phyloP scores from a whole-genome alignment of 2,797 vertebrate species.

The Dryobates pubescens region DNA sequence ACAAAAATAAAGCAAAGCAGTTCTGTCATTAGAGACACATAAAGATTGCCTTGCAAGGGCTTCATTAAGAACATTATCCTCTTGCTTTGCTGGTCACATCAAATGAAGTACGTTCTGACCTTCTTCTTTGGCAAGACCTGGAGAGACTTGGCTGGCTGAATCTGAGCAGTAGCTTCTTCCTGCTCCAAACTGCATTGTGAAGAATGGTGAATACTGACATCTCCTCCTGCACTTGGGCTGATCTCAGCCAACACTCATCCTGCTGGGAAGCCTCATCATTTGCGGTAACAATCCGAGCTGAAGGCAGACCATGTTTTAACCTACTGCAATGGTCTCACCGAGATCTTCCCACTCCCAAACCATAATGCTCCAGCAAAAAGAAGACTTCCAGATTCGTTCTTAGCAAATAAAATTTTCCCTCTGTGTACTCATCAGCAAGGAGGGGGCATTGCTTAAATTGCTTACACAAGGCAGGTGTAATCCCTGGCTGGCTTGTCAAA shows the following conservation, averaged over 20 bases:
- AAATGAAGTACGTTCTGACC: not conserved
- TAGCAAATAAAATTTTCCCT: not conserved
- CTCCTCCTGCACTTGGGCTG: not conserved
- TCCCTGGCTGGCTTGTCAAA: not conserved
- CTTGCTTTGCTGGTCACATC: not conserved
- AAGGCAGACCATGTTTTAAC: not conserved
- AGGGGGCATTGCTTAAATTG: not conserved
- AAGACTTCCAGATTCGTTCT: not conserved
- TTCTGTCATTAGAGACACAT: not conserved
- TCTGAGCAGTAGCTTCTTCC: not conserved
- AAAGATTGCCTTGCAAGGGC: not conserved
- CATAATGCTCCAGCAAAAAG: not conserved
- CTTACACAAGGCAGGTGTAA: not conserved
- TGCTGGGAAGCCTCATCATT: not conserved
- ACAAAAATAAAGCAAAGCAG: not conserved
- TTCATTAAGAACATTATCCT: not conserved
- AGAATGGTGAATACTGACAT: not conserved
- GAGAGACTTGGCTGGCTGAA: not conserved
- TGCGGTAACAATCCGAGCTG: not conserved
- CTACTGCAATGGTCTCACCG: not conserved
- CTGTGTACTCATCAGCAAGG: not conserved
- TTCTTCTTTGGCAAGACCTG: slow-evolving; percentile 14
- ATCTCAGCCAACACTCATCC: not conserved
- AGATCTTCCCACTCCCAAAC: not conserved
- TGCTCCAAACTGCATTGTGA: not conserved